Percentiles rank a stretch among this genome's conserved stretches.
phyloP scores from a whole-genome alignment of 2,888 invertebrate genomes.

The Chalcis sispes region DNA sequence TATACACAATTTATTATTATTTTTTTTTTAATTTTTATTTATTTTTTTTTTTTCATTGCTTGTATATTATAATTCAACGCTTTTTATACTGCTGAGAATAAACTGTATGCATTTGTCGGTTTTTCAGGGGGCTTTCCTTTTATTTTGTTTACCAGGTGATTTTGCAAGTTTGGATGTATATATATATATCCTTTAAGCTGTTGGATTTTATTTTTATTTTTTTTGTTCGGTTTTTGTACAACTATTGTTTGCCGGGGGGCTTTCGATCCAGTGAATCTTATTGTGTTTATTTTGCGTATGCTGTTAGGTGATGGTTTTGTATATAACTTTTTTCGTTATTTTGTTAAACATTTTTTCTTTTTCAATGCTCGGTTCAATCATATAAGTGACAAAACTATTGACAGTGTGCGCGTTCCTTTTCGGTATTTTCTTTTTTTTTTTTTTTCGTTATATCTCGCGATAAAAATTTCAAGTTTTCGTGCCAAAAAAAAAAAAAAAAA shows the following conservation, averaged over 20 bases:
- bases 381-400: slow-evolving; percentile 41
- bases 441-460: background rate
- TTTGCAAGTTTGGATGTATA: slow-evolving; percentile 47
- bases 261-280: background rate
- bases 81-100: slow-evolving; percentile 45
- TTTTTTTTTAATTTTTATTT: background rate
- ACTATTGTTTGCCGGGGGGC: slow-evolving; percentile 53
- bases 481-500: slow-evolving; percentile 33
- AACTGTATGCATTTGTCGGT: slow-evolving; percentile 47
- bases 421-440: background rate
- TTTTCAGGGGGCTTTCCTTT: slow-evolving; percentile 27
- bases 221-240: slow-evolving; percentile 33
- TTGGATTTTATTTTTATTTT: slow-evolving; percentile 29
- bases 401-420: slow-evolving; percentile 57
- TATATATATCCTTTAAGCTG: slow-evolving; percentile 12
- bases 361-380: slow-evolving; percentile 42
- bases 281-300: slow-evolving; percentile 35
- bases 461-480: no score
- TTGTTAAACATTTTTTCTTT: slow-evolving; percentile 32
- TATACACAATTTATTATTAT: slow-evolving; percentile 42
- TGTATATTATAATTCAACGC: slow-evolving; percentile 36
- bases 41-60: background rate
- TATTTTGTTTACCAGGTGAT: slow-evolving; percentile 51
- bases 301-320: slow-evolving; percentile 44
- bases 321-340: slow-evolving; percentile 27